These are phyloP conservation scores for Pituophis catenifer DNA, from an alignment of 2,113 vertebrate species.

Conservation along the genomic window DNA sequence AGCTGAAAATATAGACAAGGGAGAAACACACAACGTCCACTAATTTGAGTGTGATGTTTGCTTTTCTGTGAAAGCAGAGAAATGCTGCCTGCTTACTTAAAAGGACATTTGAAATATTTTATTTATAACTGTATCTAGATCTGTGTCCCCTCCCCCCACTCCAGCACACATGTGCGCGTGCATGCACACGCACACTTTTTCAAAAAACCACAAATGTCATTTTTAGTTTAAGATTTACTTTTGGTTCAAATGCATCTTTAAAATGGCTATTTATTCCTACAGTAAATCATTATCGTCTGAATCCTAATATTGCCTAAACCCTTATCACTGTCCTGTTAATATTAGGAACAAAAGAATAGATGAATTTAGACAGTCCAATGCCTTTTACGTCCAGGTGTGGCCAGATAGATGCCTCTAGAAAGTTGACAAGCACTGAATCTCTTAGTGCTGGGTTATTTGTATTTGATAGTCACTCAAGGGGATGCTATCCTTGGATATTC, in stretches of 20 bases:
- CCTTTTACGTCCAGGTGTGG: not conserved
- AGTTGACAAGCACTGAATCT: not conserved
- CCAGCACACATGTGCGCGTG: not conserved
- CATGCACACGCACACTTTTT: not conserved
- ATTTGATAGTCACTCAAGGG: not conserved
- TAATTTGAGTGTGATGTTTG: constrained; percentile 52
- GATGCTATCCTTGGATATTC: not conserved
- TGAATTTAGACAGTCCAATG: not conserved
- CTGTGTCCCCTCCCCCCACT: not conserved
- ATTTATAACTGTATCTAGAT: constrained; percentile 28
- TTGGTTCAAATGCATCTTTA: not conserved
- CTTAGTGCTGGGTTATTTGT: not conserved
- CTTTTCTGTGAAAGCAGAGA: constrained; percentile 49
- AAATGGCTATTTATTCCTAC: not conserved
- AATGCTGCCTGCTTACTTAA: constrained; percentile 39
- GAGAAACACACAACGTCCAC: constrained; percentile 54
- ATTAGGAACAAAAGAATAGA: not conserved
- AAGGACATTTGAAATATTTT: constrained; percentile 40
- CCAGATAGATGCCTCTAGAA: not conserved
- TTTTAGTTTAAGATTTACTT: constrained; percentile 3
- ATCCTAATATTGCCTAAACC: not conserved
- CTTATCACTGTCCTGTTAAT: not conserved
- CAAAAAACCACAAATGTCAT: not conserved
- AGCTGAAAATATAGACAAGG: constrained; percentile 58
- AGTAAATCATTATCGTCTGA: not conserved